Conservation (phyloP, 2,113 vertebrate species). For the Prochilodus magdalenae region DNA sequence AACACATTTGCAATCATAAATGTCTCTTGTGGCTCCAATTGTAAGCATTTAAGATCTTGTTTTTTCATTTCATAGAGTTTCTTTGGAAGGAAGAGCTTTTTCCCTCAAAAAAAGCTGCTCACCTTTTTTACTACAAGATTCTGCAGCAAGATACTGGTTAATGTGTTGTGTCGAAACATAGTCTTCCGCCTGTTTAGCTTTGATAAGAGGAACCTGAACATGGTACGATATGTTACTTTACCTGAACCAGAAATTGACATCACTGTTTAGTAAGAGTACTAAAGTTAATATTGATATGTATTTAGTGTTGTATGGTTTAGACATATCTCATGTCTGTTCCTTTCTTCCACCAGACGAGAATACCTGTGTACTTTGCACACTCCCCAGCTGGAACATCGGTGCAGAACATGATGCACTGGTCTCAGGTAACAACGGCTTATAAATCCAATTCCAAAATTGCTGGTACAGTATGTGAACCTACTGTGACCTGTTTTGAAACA, state of each 20-base stretch:
- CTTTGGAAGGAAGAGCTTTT: conserved; percentile 83
- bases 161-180: conserved; percentile 82
- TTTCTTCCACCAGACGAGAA: conserved; percentile 82
- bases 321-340: not conserved
- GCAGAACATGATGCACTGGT: conserved; percentile 95
- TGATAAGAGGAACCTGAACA: conserved; percentile 88
- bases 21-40: not conserved
- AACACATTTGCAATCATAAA: not conserved
- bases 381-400: conserved; percentile 92
- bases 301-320: too few relatives aligned
- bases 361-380: conserved; percentile 91
- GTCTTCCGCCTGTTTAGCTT: conserved; percentile 87
- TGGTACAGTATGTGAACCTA: too few relatives aligned
- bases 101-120: conserved; percentile 77
- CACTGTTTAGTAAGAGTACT: too few relatives aligned
- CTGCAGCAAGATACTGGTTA: conserved; percentile 76
- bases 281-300: too few relatives aligned
- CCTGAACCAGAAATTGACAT: not conserved
- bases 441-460: too few relatives aligned
- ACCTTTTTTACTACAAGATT: conserved; percentile 83
- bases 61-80: conserved; percentile 73
- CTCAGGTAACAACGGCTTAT: conserved; percentile 80
- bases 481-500: too few relatives aligned
- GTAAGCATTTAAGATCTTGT: not conserved
- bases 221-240: conserved; percentile 72